Evolutionary conservation across 1,140 invertebrate species (phyloP).

Genomic region (Drosophila kanapiae): DNA sequence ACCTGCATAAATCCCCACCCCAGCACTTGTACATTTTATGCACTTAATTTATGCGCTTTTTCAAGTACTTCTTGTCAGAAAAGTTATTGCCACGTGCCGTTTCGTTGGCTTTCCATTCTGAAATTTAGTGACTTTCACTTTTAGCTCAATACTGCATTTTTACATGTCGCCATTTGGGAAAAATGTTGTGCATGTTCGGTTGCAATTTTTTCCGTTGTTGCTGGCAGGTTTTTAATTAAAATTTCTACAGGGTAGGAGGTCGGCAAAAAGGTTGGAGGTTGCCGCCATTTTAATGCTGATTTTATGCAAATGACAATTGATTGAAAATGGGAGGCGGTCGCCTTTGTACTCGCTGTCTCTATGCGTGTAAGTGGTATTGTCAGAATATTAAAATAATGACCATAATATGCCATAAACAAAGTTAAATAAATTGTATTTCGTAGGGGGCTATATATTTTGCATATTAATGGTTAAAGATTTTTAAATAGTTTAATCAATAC

Average conservation of each 20-base stretch:
- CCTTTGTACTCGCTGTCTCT: conserved; percentile 13
- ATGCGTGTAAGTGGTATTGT: conserved; percentile 34
- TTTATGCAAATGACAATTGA: conserved; percentile 79
- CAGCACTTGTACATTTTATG: conserved; percentile 60
- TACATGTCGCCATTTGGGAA: conserved; percentile 10
- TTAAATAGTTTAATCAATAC: conserved; percentile 9
- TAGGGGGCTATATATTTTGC: not conserved
- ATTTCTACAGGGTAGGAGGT: conserved; percentile 29
- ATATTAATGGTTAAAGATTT: conserved; percentile 3
- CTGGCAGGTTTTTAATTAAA: conserved; percentile 67
- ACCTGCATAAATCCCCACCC: conserved; percentile 17
- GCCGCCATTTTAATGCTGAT: conserved; percentile 69
- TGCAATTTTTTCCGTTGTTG: conserved; percentile 47
- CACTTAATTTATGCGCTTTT: conserved; percentile 72
- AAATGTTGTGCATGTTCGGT: conserved; percentile 52
- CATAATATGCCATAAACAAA: conserved; percentile 72
- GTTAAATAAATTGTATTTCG: conserved; percentile 62
- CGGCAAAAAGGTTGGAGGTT: conserved; percentile 18
- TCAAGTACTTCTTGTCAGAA: conserved; percentile 48
- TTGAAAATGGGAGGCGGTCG: conserved; percentile 51
- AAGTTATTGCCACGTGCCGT: conserved; percentile 58
- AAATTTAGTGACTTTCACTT: conserved; percentile 73
- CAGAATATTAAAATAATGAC: conserved; percentile 71
- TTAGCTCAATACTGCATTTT: conserved; percentile 4
- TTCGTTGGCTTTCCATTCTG: conserved; percentile 34